A percentile compares a stretch with the other conserved stretches of the same genome.
Conservation (phyloP, 2,888 invertebrate species). For the Tipula unca region DNA sequence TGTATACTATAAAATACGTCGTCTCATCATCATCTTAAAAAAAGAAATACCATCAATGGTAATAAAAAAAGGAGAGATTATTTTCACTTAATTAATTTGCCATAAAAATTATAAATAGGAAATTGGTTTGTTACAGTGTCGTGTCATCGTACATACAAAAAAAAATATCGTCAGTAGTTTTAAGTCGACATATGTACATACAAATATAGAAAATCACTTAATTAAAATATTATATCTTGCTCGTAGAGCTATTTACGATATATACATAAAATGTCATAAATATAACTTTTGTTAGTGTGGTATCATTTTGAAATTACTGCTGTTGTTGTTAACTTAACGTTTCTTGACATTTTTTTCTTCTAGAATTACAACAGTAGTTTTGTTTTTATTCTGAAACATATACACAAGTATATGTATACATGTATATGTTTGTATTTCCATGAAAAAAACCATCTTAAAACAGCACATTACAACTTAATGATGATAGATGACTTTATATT, state of each 20-base stretch:
- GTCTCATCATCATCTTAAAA: background rate
- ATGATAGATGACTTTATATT: background rate
- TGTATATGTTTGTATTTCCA: background rate
- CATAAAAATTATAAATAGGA: background rate
- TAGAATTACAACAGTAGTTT: background rate
- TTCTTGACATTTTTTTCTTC: background rate
- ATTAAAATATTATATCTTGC: background rate
- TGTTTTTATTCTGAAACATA: background rate
- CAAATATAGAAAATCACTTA: background rate
- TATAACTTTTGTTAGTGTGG: background rate
- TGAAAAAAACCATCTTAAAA: background rate
- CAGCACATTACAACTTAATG: constrained; percentile 8
- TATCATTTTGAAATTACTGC: background rate
- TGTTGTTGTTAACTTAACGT: background rate
- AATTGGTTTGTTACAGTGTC: background rate
- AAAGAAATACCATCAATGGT: background rate
- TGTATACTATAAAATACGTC: too few species aligned
- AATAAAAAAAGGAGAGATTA: background rate
- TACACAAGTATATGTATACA: background rate
- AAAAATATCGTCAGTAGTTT: background rate
- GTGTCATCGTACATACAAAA: background rate
- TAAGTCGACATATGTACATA: background rate
- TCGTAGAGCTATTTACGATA: background rate
- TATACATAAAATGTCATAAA: background rate
- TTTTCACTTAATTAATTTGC: constrained; percentile 8